These are phyloP conservation scores for human DNA, from an alignment of 2,113 vertebrate species.

Conservation along the genomic window GRCh38 chr9:71138501-71139000, in stretches of 20 bases:
- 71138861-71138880: background rate
- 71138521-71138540: background rate
- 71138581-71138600: background rate
- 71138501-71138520: background rate
- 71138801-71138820: background rate
- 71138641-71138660: background rate
- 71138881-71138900: background rate
- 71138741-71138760: background rate
- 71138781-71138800: background rate
- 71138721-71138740: background rate
- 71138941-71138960: background rate
- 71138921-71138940: background rate
- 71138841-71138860: background rate
- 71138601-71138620: background rate
- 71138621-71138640: background rate
- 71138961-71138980: background rate
- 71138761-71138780: background rate
- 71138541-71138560: background rate
- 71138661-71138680: background rate
- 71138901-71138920: background rate
- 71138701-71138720: background rate
- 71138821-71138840: background rate
- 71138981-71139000: background rate
- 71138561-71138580: background rate
- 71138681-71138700: background rate